These are phyloP conservation scores for Aphaenogaster rudis DNA, from an alignment of 1,140 invertebrate genomes.

Conservation along the genomic window DNA sequence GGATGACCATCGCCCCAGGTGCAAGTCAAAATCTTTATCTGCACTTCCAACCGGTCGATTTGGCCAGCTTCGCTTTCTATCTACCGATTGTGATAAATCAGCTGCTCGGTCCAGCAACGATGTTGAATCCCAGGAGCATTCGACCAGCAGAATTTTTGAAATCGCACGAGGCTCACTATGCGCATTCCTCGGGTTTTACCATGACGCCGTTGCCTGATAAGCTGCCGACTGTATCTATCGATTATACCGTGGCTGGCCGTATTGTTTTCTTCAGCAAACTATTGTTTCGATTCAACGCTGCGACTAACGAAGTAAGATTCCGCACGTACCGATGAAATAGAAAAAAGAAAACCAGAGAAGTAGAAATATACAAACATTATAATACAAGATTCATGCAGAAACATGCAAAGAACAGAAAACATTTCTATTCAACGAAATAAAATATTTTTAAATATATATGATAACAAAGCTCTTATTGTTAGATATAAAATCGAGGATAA, in stretches of 20 bases:
- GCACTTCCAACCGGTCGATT: slow-evolving; percentile 78
- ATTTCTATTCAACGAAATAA: not conserved
- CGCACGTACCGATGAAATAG: not conserved
- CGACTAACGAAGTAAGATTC: slow-evolving; percentile 45
- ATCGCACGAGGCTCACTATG: slow-evolving; percentile 36
- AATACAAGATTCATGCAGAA: not conserved
- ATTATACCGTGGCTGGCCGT: slow-evolving; percentile 55
- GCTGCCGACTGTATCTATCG: slow-evolving; percentile 66
- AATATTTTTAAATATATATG: not conserved
- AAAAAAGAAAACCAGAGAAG: not conserved
- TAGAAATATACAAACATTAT: not conserved
- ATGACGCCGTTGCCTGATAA: slow-evolving; percentile 43
- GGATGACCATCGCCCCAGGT: slow-evolving; percentile 29
- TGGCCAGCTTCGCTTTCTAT: slow-evolving; percentile 73
- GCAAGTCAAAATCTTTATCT: slow-evolving; percentile 69
- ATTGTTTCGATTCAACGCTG: slow-evolving; percentile 63
- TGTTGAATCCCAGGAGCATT: slow-evolving; percentile 38
- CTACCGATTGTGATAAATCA: slow-evolving; percentile 80
- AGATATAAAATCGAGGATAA: too few relatives aligned
- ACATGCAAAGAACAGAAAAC: not conserved
- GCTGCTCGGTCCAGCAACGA: slow-evolving; percentile 71
- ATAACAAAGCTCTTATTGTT: too few relatives aligned
- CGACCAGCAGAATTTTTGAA: slow-evolving; percentile 55
- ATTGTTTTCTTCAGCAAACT: slow-evolving; percentile 71
- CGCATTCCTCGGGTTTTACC: slow-evolving; percentile 2